These are phyloP conservation scores for Ceratoteleas bidentatus DNA, from an alignment of 1,140 invertebrate genomes.

Conservation along the genomic window DNA sequence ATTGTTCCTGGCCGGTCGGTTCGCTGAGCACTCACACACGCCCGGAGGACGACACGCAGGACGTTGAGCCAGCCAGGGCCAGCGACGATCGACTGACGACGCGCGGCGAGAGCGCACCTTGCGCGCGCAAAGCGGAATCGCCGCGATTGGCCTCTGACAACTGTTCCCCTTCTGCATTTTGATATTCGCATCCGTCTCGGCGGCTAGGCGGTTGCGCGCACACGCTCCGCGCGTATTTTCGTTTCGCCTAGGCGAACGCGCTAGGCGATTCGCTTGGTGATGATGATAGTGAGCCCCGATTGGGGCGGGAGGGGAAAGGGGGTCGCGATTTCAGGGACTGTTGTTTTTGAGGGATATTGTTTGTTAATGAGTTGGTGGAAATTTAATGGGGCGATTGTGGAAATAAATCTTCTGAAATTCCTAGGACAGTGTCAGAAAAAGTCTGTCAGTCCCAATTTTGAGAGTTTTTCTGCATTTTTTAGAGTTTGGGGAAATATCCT, in stretches of 20 bases:
- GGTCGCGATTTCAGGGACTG: not conserved
- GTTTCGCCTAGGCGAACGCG: conserved; percentile 35
- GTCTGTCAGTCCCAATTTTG: too few relatives aligned
- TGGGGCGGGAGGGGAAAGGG: conserved; percentile 13
- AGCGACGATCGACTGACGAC: conserved; percentile 73
- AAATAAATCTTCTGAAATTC: too few relatives aligned
- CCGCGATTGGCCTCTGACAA: conserved; percentile 51
- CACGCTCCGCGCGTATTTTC: conserved; percentile 49
- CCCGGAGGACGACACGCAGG: conserved; percentile 14
- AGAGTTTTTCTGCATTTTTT: too few relatives aligned
- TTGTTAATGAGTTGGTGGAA: too few relatives aligned
- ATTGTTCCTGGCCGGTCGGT: not conserved
- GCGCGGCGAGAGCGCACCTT: conserved; percentile 62
- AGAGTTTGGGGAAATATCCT: too few relatives aligned
- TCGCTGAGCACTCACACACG: conserved; percentile 20
- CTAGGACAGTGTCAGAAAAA: too few relatives aligned
- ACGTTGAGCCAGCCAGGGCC: conserved; percentile 58
- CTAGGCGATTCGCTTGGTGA: conserved; percentile 54
- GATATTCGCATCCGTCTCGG: conserved; percentile 61
- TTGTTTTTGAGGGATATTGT: too few relatives aligned
- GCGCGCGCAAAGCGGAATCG: conserved; percentile 57
- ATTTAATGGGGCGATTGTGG: too few relatives aligned
- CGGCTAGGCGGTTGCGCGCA: conserved; percentile 14
- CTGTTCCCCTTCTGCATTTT: conserved; percentile 57
- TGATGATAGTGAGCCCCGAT: conserved; percentile 48